A percentile compares a stretch with the other conserved stretches of the same genome.
Conservation (phyloP, 2,888 invertebrate genomes). For the Pycnomerus fuliginosus region DNA sequence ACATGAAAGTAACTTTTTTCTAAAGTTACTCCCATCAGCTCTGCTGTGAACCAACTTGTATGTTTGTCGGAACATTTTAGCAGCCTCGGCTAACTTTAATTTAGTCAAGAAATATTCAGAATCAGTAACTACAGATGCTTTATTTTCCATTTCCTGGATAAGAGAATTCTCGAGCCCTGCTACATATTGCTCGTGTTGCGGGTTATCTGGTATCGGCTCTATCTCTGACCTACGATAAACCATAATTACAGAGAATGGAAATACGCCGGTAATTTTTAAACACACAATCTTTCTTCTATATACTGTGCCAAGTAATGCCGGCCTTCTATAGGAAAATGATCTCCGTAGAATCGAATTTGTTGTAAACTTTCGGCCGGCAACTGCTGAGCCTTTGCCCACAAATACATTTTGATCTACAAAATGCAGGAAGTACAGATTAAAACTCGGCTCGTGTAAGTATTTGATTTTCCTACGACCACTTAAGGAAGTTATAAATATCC, state of each 20-base stretch:
- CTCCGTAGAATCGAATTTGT: conserved; percentile 86
- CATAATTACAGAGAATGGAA: neutral
- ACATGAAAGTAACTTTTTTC: too few relatives aligned
- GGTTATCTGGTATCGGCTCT: conserved; percentile 68
- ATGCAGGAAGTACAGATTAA: too few relatives aligned
- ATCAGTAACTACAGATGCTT: conserved; percentile 60
- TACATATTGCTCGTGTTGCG: conserved; percentile 66
- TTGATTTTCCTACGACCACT: too few relatives aligned
- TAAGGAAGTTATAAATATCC: too few relatives aligned
- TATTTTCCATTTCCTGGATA: conserved; percentile 73
- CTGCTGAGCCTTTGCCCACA: conserved; percentile 85
- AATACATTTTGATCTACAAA: conserved; percentile 65
- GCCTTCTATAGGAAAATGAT: conserved; percentile 93
- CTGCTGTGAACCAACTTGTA: conserved; percentile 60
- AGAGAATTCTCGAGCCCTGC: conserved; percentile 61
- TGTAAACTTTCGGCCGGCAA: conserved; percentile 75
- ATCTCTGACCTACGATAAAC: conserved; percentile 58
- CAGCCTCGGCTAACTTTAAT: conserved; percentile 77
- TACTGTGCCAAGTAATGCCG: conserved; percentile 86
- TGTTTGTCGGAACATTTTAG: conserved; percentile 66
- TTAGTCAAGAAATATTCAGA: conserved; percentile 72
- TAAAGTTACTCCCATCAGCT: too few relatives aligned
- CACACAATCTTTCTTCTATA: conserved; percentile 91
- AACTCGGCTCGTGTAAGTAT: conserved; percentile 10
- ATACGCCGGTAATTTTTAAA: too few relatives aligned